Base-by-base conservation (phyloP, 2,888 invertebrate species). In the Drosophila kanekoi region DNA sequence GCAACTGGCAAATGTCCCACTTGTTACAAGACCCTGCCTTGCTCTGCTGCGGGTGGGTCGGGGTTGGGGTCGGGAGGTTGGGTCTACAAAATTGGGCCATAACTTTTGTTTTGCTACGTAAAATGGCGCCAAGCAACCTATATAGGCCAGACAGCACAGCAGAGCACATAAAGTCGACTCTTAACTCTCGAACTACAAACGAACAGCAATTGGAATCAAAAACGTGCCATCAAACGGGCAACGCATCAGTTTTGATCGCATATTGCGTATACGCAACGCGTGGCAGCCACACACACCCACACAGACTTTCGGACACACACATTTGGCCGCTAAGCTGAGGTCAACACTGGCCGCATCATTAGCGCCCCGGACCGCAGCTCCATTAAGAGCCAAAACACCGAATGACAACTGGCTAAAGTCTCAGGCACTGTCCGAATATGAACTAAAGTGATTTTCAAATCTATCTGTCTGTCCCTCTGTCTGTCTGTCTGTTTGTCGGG, bases 371-470 rank as follows among this genome's bases (percentile, higher is more conserved):
- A 63, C 77, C 74, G 61, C 72, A 62, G 69, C 53, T 67, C 79
- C 77, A 79, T 79, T 79, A 79, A 79, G 73, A 59, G 52, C 43
- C 58, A 64, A 66, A 64, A 71, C 62, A 67, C 62, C 80, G 75
- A 83, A 81, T 89, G 85, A 84, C 84, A 88, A 86, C 89, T 87
- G 87, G 84, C 70, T 63, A 70, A 76, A 85, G 85, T 82, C 82
- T 72, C 82, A 82, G 82, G 64, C 78, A 56, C 43, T 53, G 72
- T 60, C 54, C 73, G 72, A 69, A 78, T 88, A 82, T 86, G 87
- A 78, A 83, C 71, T 86, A 89, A 89, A 86, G 89, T 86, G 89
- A 86, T 86, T 86, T 86, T 86, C 89, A 82, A 87, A 87, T 87
- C 73, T 77, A 74, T 68, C 73, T 75, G 74, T 68, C 40, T 5